A percentile compares a stretch with the other conserved stretches of the same genome.
Conservation (phyloP, 2,888 invertebrate species). For the Xanthia togata region DNA sequence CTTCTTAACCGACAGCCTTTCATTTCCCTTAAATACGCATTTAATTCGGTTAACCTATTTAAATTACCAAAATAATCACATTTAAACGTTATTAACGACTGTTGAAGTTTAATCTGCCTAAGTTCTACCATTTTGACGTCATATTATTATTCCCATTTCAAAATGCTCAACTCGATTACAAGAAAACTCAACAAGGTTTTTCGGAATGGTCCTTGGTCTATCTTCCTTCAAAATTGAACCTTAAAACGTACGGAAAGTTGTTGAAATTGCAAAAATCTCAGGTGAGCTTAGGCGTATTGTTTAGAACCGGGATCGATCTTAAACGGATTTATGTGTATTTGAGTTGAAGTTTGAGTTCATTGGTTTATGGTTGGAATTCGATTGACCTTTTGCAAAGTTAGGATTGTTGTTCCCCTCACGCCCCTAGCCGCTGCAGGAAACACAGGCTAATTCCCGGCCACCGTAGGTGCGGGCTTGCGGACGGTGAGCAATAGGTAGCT, state of each 20-base stretch:
- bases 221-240: slow-evolving; percentile 1
- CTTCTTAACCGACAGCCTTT: slow-evolving; percentile 10
- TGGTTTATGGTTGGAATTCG: slow-evolving; percentile 19
- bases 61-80: slow-evolving; percentile 28
- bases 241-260: rapidly evolving
- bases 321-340: neutral
- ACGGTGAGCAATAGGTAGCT: too few relatives aligned
- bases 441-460: too few relatives aligned
- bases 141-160: slow-evolving; percentile 44
- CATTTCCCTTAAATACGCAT: neutral
- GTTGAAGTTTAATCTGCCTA: slow-evolving; percentile 19
- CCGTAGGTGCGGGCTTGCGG: too few relatives aligned
- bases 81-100: slow-evolving; percentile 39
- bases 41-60: slow-evolving; percentile 32
- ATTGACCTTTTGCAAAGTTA: neutral
- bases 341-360: slow-evolving; percentile 7
- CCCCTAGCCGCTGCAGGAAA: too few relatives aligned
- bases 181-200: slow-evolving; percentile 41
- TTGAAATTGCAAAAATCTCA: neutral
- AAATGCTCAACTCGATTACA: slow-evolving; percentile 43
- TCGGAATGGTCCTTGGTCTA: neutral
- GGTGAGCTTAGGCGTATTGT: neutral
- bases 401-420: slow-evolving; percentile 23
- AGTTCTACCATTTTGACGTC: slow-evolving; percentile 23
- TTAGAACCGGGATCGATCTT: slow-evolving; percentile 2